A percentile compares a stretch with the other conserved stretches of the same genome.
These are phyloP conservation scores for Lumbricus terrestris DNA, from an alignment of 2,888 invertebrate species.

Conservation along the genomic window DNA sequence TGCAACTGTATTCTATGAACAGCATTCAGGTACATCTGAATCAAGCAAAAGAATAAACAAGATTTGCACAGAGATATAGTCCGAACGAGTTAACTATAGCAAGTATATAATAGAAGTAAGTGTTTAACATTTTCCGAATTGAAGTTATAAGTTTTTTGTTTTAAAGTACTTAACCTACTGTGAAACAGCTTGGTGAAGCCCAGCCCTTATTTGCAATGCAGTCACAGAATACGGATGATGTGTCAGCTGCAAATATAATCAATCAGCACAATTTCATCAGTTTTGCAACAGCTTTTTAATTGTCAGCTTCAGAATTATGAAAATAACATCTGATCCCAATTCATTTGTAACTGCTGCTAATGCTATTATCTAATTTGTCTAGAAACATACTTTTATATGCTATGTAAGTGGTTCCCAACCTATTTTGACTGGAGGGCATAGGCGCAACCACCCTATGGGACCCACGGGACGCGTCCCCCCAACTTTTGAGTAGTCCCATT, in stretches of 20 bases:
- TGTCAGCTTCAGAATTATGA: no score
- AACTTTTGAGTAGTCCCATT: no score
- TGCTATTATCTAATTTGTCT: no score
- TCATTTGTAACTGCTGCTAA: no score
- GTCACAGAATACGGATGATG: background rate
- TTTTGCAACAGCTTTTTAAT: background rate
- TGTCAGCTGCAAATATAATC: background rate
- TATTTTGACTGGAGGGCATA: no score
- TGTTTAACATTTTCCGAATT: background rate
- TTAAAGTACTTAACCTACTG: background rate
- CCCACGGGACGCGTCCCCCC: no score
- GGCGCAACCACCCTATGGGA: no score
- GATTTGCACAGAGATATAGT: background rate
- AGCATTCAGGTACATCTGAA: background rate
- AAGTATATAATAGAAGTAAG: background rate
- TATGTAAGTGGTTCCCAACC: no score
- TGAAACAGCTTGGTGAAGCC: slow-evolving; percentile 6
- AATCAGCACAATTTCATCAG: background rate
- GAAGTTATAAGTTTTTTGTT: background rate
- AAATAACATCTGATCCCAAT: no score
- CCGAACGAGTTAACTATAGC: background rate
- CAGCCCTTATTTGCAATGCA: background rate
- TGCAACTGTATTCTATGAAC: background rate
- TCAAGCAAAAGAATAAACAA: background rate
- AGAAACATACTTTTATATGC: no score